Evolutionary conservation across 1,140 invertebrate species (phyloP).

Genomic region (Mamestra configurata): DNA sequence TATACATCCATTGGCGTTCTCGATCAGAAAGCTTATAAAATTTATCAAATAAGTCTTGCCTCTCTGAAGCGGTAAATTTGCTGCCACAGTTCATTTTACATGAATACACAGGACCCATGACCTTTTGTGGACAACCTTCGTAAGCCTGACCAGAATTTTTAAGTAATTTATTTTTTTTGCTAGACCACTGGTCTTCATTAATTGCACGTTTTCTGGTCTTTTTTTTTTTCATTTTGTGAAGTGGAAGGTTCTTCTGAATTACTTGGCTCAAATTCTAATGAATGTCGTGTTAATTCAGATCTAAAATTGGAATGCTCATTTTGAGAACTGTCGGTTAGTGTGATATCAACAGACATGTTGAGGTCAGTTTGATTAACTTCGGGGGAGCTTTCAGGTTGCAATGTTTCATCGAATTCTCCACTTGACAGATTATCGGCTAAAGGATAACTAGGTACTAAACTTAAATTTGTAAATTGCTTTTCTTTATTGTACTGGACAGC

Average conservation of each 20-base stretch:
- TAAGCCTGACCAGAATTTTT: slow-evolving; percentile 56
- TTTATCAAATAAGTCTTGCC: slow-evolving; percentile 47
- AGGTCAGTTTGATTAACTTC: slow-evolving; percentile 1
- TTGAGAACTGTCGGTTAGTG: background rate
- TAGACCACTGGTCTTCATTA: slow-evolving; percentile 50
- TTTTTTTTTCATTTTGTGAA: background rate
- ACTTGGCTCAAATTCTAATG: slow-evolving; percentile 18
- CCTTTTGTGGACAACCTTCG: slow-evolving; percentile 46
- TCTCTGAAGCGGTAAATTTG: no score
- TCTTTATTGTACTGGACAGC: background rate
- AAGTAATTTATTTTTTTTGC: slow-evolving; percentile 52
- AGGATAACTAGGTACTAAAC: slow-evolving; percentile 40
- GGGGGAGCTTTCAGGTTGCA: slow-evolving; percentile 41
- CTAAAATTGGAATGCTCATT: slow-evolving; percentile 47
- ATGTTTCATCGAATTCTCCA: slow-evolving; percentile 45
- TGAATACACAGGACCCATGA: slow-evolving; percentile 49
- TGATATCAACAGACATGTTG: slow-evolving; percentile 7
- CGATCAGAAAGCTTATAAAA: slow-evolving; percentile 53
- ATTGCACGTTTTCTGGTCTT: slow-evolving; percentile 49
- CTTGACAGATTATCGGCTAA: slow-evolving; percentile 45
- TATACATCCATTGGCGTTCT: slow-evolving; percentile 56
- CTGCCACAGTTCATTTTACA: slow-evolving; percentile 55
- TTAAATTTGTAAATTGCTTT: slow-evolving; percentile 9
- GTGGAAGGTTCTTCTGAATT: slow-evolving; percentile 3
- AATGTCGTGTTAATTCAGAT: slow-evolving; percentile 8